Conservation (phyloP, 1,140 invertebrate genomes). For the Temnothorax nylanderi region DNA sequence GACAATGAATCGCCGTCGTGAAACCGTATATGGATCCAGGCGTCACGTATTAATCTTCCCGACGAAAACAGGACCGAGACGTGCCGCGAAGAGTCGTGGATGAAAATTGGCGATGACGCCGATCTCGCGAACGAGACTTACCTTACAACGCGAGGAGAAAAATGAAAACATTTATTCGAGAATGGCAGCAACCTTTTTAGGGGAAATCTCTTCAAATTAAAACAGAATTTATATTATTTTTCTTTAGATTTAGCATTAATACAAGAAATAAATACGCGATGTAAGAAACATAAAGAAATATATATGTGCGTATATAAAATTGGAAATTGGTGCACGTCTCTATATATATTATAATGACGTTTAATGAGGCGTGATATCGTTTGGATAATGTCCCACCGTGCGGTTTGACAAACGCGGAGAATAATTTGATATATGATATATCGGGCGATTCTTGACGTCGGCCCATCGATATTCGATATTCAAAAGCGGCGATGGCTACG, state of each 20-base stretch:
- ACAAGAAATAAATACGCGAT: neutral
- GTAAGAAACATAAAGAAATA: neutral
- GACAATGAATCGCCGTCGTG: conserved; percentile 31
- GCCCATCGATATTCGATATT: conserved; percentile 12
- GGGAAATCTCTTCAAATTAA: neutral
- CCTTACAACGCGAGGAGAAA: neutral
- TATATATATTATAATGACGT: neutral
- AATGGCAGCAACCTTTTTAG: neutral
- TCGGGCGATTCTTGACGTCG: neutral
- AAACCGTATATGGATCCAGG: conserved; percentile 2
- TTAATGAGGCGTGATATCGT: neutral
- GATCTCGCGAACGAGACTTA: neutral
- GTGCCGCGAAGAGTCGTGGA: neutral
- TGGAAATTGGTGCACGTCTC: neutral
- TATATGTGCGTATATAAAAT: neutral
- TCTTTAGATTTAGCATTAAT: neutral
- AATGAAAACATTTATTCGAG: neutral
- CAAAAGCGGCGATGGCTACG: conserved; percentile 17
- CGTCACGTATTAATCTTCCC: conserved; percentile 56
- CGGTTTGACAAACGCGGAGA: neutral
- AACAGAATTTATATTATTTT: neutral
- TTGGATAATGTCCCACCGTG: neutral
- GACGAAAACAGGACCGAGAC: conserved; percentile 27
- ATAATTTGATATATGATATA: conserved; percentile 44
- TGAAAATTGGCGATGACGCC: neutral